Evolutionary conservation across 2,888 invertebrate species (phyloP), one percentile per base, ranked within the genome.

Genomic region (Philereme transversata): DNA sequence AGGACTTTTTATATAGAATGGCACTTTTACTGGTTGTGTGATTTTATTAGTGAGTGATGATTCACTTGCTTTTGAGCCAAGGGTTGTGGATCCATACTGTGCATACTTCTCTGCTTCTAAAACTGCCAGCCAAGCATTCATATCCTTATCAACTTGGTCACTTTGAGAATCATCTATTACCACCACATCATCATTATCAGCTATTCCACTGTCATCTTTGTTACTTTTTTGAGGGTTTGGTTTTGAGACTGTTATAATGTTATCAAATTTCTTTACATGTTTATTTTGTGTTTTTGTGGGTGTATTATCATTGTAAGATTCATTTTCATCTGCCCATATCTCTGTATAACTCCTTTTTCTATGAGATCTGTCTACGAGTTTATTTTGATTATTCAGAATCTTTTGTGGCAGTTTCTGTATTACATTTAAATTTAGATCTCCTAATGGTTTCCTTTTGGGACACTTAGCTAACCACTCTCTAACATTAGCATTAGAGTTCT

Each of bases 381-480:
- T n/a, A 55, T 65, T 69, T 59, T 64, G 51, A 62, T 58, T 64
- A 47, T 69, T 53, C 43, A 57, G 11, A 22, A 38, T 46, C 11
- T 65, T 68, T 53, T 57, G 35, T 6, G 56, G 51, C 49, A 58
- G 58, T 41, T 57, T 60, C 49, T 47, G 57, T 58, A 52, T 6
- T n/a, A 51, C 67, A 36, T 62, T 62, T 10, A 57, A 68, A 67
- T 88, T 83, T 38, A 91, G 68, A 69, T 88, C 86, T 60, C 80
- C 66, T 65, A 91, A 83, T 57, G 88, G 88, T 74, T 77, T 83
- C 64, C 90, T 81, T 47, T 69, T 49, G 43, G 76, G 75, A 77
- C 75, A 82, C 52, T 78, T 78, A 48, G 80, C 77, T 4, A 92
- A 74, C 92, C 92, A 92, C 45, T 87, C 71, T 57, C 84, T 74